Percentiles rank a stretch among this genome's conserved stretches.
These are phyloP conservation scores for Crotalus horridus DNA, from an alignment of 2,113 vertebrate species.

Conservation along the genomic window DNA sequence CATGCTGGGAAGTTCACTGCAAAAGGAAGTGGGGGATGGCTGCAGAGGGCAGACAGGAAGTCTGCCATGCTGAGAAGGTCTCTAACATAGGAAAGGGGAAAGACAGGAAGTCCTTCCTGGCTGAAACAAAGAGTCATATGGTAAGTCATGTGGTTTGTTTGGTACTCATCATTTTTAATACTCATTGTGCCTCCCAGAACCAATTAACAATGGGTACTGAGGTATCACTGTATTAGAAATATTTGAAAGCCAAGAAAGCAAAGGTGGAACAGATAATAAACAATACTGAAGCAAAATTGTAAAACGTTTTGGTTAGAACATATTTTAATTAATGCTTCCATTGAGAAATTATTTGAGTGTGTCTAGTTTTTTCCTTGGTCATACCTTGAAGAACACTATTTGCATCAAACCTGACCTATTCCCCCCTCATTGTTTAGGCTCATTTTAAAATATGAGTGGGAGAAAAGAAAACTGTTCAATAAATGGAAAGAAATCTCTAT, in stretches of 20 bases:
- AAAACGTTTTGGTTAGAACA: background rate
- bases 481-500: constrained; percentile 26
- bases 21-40: too few relatives aligned
- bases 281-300: background rate
- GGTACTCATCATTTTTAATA: too few relatives aligned
- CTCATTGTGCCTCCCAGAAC: too few relatives aligned
- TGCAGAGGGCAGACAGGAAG: too few relatives aligned
- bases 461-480: constrained; percentile 23
- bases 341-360: background rate
- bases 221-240: background rate
- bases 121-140: too few relatives aligned
- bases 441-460: background rate
- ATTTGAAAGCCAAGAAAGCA: background rate
- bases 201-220: too few relatives aligned
- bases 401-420: constrained; percentile 13
- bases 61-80: too few relatives aligned
- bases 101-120: too few relatives aligned
- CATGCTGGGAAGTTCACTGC: too few relatives aligned
- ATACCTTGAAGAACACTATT: background rate
- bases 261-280: background rate
- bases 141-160: too few relatives aligned
- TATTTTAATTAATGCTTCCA: background rate
- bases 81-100: too few relatives aligned
- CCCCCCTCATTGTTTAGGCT: constrained; percentile 11
- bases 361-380: background rate